These are phyloP conservation scores for Nilaparvata lugens DNA, from an alignment of 1,140 invertebrate species.

Conservation along the genomic window DNA sequence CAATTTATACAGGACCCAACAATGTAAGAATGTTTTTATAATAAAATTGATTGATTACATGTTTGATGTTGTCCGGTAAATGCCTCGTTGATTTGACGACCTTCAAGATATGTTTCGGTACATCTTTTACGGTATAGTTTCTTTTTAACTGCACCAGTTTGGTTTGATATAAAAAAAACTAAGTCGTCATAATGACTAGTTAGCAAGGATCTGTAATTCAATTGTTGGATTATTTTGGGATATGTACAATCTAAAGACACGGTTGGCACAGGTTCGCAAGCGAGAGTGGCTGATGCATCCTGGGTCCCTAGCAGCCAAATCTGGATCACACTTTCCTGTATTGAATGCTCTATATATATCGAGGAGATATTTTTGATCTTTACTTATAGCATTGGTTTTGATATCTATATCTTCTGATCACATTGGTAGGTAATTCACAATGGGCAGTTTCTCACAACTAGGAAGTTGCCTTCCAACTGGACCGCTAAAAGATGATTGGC, in stretches of 20 bases:
- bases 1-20: too few relatives aligned
- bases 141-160: too few relatives aligned
- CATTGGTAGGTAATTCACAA: conserved; percentile 23
- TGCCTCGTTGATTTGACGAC: too few relatives aligned
- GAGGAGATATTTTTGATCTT: conserved; percentile 16
- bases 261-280: conserved; percentile 22
- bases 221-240: conserved; percentile 23
- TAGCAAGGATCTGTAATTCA: neutral
- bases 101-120: too few relatives aligned
- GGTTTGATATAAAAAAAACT: too few relatives aligned
- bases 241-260: too few relatives aligned
- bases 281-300: conserved; percentile 27
- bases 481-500: conserved; percentile 24
- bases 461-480: conserved; percentile 25
- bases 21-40: too few relatives aligned
- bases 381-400: conserved; percentile 16
- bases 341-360: conserved; percentile 15
- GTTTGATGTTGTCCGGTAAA: too few relatives aligned
- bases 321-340: too few relatives aligned
- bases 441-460: too few relatives aligned
- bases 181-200: too few relatives aligned
- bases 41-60: neutral
- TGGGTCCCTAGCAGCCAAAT: conserved; percentile 17
- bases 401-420: conserved; percentile 20
- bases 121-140: too few relatives aligned